Evolutionary conservation across 2,113 vertebrate genomes (phyloP).

Genomic region (Cettia cetti): DNA sequence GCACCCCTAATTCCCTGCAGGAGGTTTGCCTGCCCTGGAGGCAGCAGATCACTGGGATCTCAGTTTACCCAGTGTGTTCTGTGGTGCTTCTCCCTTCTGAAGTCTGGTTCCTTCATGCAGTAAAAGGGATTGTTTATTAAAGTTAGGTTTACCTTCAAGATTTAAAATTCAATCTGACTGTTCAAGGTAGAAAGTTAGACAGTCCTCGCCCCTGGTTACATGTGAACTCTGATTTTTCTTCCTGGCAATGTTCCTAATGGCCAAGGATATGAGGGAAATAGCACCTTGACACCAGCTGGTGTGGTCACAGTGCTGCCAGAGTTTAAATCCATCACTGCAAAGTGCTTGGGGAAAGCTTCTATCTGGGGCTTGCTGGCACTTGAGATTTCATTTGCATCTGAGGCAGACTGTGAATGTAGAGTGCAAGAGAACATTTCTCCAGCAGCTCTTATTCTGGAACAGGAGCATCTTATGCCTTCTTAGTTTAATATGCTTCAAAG

Average conservation of each 20-base stretch:
- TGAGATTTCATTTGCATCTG: slow-evolving; percentile 37
- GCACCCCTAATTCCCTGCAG: not conserved
- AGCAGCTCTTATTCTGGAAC: slow-evolving; percentile 7
- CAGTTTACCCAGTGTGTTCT: accelerated
- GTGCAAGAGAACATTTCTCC: not conserved
- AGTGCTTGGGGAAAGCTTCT: slow-evolving; percentile 3
- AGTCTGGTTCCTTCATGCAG: not conserved
- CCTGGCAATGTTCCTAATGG: not conserved
- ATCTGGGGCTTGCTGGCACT: not conserved
- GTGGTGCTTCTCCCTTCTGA: not conserved
- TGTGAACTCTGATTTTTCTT: not conserved
- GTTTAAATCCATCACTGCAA: not conserved
- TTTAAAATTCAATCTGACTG: not conserved
- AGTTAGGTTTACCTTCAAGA: not conserved
- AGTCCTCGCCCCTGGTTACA: not conserved
- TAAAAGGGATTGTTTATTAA: not conserved
- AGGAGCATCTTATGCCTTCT: not conserved
- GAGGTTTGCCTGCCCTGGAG: not conserved
- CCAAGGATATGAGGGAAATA: not conserved
- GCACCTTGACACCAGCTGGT: slow-evolving; percentile 1
- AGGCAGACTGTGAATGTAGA: slow-evolving; percentile 9
- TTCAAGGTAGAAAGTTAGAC: not conserved
- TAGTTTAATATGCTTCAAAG: slow-evolving; percentile 29
- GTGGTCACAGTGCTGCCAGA: not conserved
- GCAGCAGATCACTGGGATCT: not conserved